Evolutionary conservation across 2,888 invertebrate genomes (phyloP).

Genomic region (Tetheella fluctuosa): DNA sequence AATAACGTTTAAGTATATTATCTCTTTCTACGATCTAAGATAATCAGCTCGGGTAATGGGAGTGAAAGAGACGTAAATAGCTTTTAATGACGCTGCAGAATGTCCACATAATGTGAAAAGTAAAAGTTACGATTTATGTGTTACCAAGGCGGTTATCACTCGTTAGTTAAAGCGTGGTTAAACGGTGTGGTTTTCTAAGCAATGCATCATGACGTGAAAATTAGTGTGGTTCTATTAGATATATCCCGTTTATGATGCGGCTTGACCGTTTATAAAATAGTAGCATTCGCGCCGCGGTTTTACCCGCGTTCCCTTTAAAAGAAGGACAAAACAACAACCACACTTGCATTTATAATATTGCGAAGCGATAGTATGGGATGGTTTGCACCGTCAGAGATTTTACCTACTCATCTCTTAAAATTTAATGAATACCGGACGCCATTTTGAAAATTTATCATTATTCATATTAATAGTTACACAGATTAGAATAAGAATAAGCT

Average conservation of each 20-base stretch:
- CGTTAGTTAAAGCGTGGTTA: neutral
- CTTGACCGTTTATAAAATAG: neutral
- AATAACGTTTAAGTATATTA: constrained; percentile 28
- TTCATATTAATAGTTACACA: too few relatives aligned
- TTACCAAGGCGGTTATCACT: neutral
- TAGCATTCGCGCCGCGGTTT: too few relatives aligned
- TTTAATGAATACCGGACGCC: too few relatives aligned
- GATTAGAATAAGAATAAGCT: too few relatives aligned
- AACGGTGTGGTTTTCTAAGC: neutral
- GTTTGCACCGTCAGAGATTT: too few relatives aligned
- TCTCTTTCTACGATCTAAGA: constrained; percentile 39
- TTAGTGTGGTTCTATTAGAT: too few relatives aligned
- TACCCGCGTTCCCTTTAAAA: too few relatives aligned
- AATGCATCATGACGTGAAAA: neutral
- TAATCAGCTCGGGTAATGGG: constrained; percentile 31
- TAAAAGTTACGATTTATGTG: constrained; percentile 12
- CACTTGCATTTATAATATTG: too few relatives aligned
- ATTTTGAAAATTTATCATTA: too few relatives aligned
- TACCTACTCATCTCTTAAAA: too few relatives aligned
- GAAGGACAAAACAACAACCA: too few relatives aligned
- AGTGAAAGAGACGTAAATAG: constrained; percentile 35
- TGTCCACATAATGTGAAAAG: constrained; percentile 10
- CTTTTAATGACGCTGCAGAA: constrained; percentile 26
- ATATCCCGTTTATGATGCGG: neutral
- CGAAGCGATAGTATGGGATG: too few relatives aligned